phyloP scores from a whole-genome alignment of 1,140 invertebrate species.

The Penaeus indicus region DNA sequence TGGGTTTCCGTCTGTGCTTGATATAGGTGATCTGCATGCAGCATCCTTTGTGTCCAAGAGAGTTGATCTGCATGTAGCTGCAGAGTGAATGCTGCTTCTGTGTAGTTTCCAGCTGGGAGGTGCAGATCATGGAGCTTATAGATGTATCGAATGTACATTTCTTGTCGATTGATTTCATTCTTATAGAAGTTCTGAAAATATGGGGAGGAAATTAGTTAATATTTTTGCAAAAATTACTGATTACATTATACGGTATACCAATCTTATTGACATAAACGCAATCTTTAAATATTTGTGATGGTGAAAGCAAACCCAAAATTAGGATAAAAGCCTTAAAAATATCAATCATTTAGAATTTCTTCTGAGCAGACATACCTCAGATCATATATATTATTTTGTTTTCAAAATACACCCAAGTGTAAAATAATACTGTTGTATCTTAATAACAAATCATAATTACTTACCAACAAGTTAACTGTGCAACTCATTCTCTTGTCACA shows the following conservation, averaged over 20 bases:
- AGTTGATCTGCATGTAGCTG: constrained; percentile 93
- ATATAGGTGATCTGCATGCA: constrained; percentile 75
- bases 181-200: constrained; percentile 93
- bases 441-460: constrained; percentile 59
- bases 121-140: constrained; percentile 97
- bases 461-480: constrained; percentile 93
- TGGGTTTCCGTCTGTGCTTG: constrained; percentile 86
- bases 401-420: not conserved
- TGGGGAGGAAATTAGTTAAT: constrained; percentile 9
- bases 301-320: no score
- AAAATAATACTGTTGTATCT: not conserved
- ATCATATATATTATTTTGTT: not conserved
- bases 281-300: no score
- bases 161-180: constrained; percentile 92
- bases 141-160: constrained; percentile 97
- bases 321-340: no score
- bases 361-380: no score
- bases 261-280: no score
- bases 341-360: no score
- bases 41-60: constrained; percentile 83
- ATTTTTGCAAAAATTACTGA: not conserved
- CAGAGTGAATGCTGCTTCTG: constrained; percentile 96
- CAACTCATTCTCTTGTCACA: constrained; percentile 96
- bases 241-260: not conserved
- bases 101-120: constrained; percentile 92